Conservation (phyloP, 2,888 invertebrate species). For the Cyaniris semiargus region DNA sequence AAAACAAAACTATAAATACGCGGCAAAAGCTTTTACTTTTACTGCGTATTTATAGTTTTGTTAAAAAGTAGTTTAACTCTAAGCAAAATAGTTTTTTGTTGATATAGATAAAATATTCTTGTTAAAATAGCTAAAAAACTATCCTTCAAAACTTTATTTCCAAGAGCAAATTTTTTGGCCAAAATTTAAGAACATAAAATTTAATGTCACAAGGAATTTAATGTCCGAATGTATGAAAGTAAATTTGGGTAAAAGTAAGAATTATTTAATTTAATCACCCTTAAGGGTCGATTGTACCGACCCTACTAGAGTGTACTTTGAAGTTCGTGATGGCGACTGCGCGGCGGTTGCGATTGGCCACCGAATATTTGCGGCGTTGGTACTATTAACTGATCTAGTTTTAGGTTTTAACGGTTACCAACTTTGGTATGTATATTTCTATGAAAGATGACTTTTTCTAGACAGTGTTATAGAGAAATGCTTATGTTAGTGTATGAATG, state of each 20-base stretch:
- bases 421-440: neutral
- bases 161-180: too few relatives aligned
- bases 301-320: neutral
- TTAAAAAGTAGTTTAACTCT: neutral
- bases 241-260: too few relatives aligned
- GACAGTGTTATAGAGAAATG: too few relatives aligned
- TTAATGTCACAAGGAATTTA: too few relatives aligned
- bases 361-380: neutral
- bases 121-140: too few relatives aligned
- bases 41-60: neutral
- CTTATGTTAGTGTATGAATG: too few relatives aligned
- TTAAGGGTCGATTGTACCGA: neutral
- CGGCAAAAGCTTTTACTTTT: neutral
- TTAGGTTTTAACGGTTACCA: neutral
- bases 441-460: too few relatives aligned
- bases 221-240: too few relatives aligned
- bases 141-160: too few relatives aligned
- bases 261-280: neutral
- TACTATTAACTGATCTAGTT: neutral
- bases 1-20: too few relatives aligned
- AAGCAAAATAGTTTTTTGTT: neutral
- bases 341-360: neutral
- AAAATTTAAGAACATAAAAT: too few relatives aligned
- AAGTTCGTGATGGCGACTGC: neutral
- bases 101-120: too few relatives aligned